Evolutionary conservation across 2,113 vertebrate species (phyloP), one percentile per base, ranked within the genome.

Genomic region (Delphinapterus leucas): DNA sequence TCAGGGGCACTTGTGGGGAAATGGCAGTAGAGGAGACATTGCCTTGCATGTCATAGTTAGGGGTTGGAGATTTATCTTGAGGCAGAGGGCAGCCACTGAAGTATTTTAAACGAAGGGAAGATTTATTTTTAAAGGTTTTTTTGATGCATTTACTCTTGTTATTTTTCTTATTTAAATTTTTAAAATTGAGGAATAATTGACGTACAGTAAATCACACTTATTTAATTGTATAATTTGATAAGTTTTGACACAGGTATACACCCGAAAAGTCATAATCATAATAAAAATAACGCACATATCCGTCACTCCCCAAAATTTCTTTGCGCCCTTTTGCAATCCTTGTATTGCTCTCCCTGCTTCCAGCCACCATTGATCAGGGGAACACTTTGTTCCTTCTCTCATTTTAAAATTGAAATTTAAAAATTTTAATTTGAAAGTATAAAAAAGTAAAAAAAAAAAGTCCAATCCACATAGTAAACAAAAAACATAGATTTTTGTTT

Each of bases 401-500:
- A 36, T 90, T 93, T 93, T 84, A 63, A 4, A 85, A 36, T 90
- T 85, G 36, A 94, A 88, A 87, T 87, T 80, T 10, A 6, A 68
- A 87, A 53, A 8, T 53, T 41, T 61, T 74, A 70, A 77, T 83
- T 92, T 88, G 17, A 82, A 92, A 77, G 47, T 85, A 41, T 38
- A 70, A 85, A 82, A 71, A 47, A 61, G 23, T 26, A 36, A 70
- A 47, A 25, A 47, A 28, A 81, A 55, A 33, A 47, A 47, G 44
- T 10, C 44, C 44, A 47, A 10, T 47, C 44, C 44, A 31, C 28
- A 61, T 76, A 33, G 38, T 94, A 77, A 67, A 63, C 36, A 49
- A 53, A 53, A 53, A 17, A 53, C 53, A 17, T 89, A 93, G 71
- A 80, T 49, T 95, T 97, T 96, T 94, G 33, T 68, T 94, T 88